Base-by-base conservation (phyloP, 1,140 invertebrate species). In the Bicyclus anynana region DNA sequence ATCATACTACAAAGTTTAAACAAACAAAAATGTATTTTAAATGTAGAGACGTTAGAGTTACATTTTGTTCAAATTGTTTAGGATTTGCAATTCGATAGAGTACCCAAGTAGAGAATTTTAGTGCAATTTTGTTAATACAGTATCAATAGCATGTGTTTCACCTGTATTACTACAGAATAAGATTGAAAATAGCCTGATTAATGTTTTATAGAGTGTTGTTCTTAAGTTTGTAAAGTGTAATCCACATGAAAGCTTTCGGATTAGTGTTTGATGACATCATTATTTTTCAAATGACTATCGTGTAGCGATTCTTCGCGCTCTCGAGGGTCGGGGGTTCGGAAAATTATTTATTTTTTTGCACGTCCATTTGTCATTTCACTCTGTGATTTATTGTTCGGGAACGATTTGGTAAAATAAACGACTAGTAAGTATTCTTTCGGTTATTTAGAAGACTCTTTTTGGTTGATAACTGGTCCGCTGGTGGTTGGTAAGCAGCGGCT, bases 241-340 rank as follows among this genome's bases (percentile, higher is more conserved):
- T 87, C 83, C 84, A 86, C 83, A 86, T 86, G 83, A 87, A 87
- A 87, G 84, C 84, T 85, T 81, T 82, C 62, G 79, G 84, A 87
- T 87, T 87, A 87, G 84, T 83, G 84, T 87, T 86, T 87, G 83
- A 87, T 87, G 84, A 87, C 81, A 80, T 87, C 84, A 87, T 87
- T 87, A 87, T 87, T 84, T 80, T 75, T 68, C 76, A 72, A 83
- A 88, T 79, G 81, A 80, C 77, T 73, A 80, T 87, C 77, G 76
- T 74, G 81, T 84, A 69, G 82, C 80, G 74, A 82, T 84, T 82
- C 74, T 74, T 59, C 69, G 56, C 57, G 67, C 72, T 71, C 72
- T 65, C 62, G 67, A 61, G 70, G 74, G 67, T 40, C 42, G 51
- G 67, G 69, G 69, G 60, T 57, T 44, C 57, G 51, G 56, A 54